These are phyloP conservation scores for Oedothorax gibbosus DNA, from an alignment of 1,140 invertebrate species.

Conservation along the genomic window DNA sequence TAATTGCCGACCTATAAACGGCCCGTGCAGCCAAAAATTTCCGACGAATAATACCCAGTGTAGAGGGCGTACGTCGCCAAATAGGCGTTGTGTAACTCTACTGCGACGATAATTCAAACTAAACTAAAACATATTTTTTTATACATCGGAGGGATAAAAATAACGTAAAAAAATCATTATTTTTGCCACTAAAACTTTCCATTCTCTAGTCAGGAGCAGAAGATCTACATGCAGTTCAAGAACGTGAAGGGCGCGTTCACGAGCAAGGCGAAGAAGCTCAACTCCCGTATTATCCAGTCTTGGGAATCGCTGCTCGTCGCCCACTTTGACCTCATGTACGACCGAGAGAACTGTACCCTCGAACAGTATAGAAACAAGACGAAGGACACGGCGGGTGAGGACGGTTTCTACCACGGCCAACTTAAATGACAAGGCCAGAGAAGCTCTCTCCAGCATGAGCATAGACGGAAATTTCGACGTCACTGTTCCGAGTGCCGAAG, in stretches of 20 bases:
- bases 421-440: no score
- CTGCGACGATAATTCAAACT: no score
- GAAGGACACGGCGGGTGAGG: slow-evolving; percentile 32
- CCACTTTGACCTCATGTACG: slow-evolving; percentile 42
- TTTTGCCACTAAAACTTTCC: not conserved
- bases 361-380: slow-evolving; percentile 7
- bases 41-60: no score
- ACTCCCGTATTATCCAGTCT: not conserved
- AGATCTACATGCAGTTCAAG: slow-evolving; percentile 26
- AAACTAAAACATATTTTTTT: no score
- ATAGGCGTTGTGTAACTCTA: no score
- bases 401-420: no score
- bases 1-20: no score
- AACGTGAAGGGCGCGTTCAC: slow-evolving; percentile 10
- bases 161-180: not conserved
- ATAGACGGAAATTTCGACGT: no score
- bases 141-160: not conserved
- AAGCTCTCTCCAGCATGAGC: no score
- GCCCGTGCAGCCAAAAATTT: no score
- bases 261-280: slow-evolving; percentile 14
- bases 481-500: no score
- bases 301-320: slow-evolving; percentile 8
- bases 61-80: no score
- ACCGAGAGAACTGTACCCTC: slow-evolving; percentile 19
- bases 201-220: slow-evolving; percentile 18